phyloP scores from a whole-genome alignment of 2,888 invertebrate species.

The Sacculina carcini region DNA sequence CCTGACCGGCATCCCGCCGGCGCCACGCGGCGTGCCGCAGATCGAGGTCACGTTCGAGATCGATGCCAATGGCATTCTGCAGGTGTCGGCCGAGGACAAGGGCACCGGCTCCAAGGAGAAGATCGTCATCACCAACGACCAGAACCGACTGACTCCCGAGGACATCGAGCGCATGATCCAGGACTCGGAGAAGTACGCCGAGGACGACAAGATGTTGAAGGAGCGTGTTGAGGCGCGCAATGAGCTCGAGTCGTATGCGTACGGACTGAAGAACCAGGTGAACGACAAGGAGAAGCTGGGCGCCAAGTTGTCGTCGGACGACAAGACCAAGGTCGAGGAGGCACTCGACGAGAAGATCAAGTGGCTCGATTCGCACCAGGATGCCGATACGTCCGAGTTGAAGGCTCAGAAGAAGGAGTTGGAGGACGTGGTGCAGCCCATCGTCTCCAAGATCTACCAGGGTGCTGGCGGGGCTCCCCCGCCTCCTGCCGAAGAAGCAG shows the following conservation, averaged over 20 bases:
- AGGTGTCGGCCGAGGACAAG: conserved; percentile 95
- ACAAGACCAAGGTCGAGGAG: conserved; percentile 74
- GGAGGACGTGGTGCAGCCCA: conserved; percentile 85
- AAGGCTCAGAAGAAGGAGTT: conserved; percentile 81
- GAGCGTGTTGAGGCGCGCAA: conserved; percentile 87
- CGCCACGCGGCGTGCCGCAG: conserved; percentile 73
- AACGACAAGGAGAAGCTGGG: conserved; percentile 91
- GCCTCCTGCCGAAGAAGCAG: conserved; percentile 43
- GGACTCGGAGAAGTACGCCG: conserved; percentile 94
- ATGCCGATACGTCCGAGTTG: conserved; percentile 70
- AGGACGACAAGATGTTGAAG: conserved; percentile 90
- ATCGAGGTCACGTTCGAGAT: conserved; percentile 87
- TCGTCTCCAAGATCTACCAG: conserved; percentile 86
- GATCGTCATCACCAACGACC: conserved; percentile 95
- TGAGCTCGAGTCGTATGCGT: conserved; percentile 88
- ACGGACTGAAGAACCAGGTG: conserved; percentile 89
- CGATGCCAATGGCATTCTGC: conserved; percentile 75
- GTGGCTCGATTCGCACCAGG: conserved; percentile 88
- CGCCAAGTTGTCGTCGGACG: conserved; percentile 57
- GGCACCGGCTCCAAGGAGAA: conserved; percentile 89
- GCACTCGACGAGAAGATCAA: conserved; percentile 92
- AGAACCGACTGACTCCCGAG: conserved; percentile 84
- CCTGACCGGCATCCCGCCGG: conserved; percentile 83
- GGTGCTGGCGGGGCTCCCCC: conserved; percentile 39
- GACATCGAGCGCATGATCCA: conserved; percentile 98